phyloP scores from a whole-genome alignment of 2,888 invertebrate genomes.

The Drosophila picticornis region DNA sequence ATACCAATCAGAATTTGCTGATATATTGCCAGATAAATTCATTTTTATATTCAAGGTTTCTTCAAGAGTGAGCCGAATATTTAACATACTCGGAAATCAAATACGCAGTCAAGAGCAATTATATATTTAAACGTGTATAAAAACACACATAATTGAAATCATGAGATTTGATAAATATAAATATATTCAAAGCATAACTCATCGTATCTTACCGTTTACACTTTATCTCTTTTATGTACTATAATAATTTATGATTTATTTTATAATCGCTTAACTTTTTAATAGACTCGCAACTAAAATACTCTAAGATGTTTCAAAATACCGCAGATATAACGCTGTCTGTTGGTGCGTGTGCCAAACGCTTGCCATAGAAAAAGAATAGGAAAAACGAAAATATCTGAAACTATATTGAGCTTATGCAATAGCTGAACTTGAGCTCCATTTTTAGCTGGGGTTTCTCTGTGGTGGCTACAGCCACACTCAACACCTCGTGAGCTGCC shows the following conservation, averaged over 20 bases:
- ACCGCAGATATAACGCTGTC: constrained; percentile 6
- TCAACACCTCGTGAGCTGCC: constrained; percentile 78
- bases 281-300: neutral
- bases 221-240: neutral
- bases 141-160: neutral
- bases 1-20: neutral
- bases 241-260: neutral
- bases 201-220: neutral
- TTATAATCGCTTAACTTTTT: neutral
- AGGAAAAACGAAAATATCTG: neutral
- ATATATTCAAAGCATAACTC: neutral
- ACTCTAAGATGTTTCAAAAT: constrained; percentile 16
- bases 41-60: neutral
- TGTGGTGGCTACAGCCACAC: constrained; percentile 19
- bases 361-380: constrained; percentile 10
- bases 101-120: neutral
- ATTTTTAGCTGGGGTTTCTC: constrained; percentile 1
- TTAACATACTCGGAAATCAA: neutral
- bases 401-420: constrained; percentile 4
- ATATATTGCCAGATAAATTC: neutral
- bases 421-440: constrained; percentile 18
- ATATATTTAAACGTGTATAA: neutral
- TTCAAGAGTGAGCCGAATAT: neutral
- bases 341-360: constrained; percentile 35
- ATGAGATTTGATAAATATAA: too few relatives aligned